Conservation (phyloP, 2,797 vertebrate genomes). For the Malurus splendens region DNA sequence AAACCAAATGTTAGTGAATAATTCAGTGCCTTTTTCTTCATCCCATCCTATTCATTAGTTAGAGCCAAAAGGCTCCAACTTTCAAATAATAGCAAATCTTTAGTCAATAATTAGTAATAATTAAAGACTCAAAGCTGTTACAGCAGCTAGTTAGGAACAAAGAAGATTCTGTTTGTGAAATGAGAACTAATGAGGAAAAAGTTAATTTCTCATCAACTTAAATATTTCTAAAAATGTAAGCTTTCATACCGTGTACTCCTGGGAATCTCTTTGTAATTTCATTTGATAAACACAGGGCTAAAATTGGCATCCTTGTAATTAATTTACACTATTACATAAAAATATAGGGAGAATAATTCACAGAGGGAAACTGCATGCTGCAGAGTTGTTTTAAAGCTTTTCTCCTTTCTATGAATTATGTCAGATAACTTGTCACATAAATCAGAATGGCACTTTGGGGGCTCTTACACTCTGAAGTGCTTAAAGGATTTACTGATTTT, state of each 20-base stretch:
- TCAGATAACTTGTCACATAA: background rate
- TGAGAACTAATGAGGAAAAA: background rate
- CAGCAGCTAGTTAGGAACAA: background rate
- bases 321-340: background rate
- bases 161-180: constrained; percentile 2
- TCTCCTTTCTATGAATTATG: background rate
- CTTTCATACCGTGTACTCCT: background rate
- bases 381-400: background rate
- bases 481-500: background rate
- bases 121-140: background rate
- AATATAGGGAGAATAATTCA: background rate
- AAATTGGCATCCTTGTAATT: constrained; percentile 5
- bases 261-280: background rate
- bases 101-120: constrained; percentile 17
- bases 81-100: constrained; percentile 9
- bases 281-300: background rate
- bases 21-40: background rate
- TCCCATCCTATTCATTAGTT: background rate
- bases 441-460: background rate
- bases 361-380: background rate
- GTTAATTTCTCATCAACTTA: background rate
- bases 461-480: background rate
- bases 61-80: background rate
- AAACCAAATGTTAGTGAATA: constrained; percentile 22
- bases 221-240: background rate